Base-by-base conservation (phyloP, 2,888 invertebrate genomes). In the Troides aeacus region DNA sequence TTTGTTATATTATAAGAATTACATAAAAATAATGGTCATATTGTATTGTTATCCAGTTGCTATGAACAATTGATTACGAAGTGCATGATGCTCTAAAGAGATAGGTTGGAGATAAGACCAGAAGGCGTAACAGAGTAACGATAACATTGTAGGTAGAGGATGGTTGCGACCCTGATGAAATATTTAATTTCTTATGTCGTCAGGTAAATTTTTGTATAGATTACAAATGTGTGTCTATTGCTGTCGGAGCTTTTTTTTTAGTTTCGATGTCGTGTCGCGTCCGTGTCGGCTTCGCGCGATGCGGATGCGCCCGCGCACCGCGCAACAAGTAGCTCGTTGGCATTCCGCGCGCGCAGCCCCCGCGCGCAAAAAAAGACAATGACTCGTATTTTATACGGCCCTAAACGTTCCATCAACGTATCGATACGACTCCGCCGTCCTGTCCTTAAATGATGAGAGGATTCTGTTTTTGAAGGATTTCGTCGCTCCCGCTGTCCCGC, bases 301-400 rank as follows among this genome's bases (percentile, higher is more conserved):
- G 66, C 64, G 68, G 50, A 64, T 65, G 68, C 73, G 72, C 67
- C 66, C 69, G 71, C 74, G 73, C 81, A 79, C 79, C 57, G 80
- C 80, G 78, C 79, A 74, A 76, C 72, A 76, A 64, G 76, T 80
- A 78, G 78, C 88, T 89, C 82, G 85, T 90, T 90, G 84, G 83
- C 88, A 92, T 92, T 87, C 90, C 81, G 85, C 79, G 80, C 73
- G 72, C 79, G 83, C 82, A 78, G 83, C 82, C 84, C 84, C 83
- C 87, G 85, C 87, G 83, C 84, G 88, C 88, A 88, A 90, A 90
- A 50, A 89, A 90, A 89, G 83, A 90, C 90, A 88, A 89, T 87
- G 88, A 87, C 86, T 79, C 83, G 86, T 87, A 90, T 89, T 87
- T 87, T 88, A 89, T 89, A 85, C 83, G 86, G 85, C 84, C 85